Conservation (phyloP, 1,140 invertebrate species). For the Helicoverpa zea region DNA sequence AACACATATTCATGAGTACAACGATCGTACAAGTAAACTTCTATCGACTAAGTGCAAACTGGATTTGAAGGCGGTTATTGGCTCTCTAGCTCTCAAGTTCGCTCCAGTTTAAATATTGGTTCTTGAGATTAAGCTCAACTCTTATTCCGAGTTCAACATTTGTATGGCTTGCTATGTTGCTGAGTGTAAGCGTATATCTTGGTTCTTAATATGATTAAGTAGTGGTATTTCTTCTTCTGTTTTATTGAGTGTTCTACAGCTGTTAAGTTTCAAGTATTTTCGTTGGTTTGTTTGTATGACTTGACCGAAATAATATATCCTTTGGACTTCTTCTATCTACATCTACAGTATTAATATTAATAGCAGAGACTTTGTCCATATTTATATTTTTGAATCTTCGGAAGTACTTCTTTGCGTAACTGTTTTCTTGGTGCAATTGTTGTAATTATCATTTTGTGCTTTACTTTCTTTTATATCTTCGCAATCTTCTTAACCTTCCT, state of each 20-base stretch:
- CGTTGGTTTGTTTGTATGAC: too few species aligned
- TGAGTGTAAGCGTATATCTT: neutral
- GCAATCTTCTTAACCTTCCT: neutral
- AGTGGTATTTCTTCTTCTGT: too few species aligned
- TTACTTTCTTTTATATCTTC: neutral
- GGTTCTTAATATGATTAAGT: too few species aligned
- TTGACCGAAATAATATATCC: too few species aligned
- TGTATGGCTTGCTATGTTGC: constrained; percentile 2
- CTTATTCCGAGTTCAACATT: constrained; percentile 17
- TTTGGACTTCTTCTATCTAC: too few species aligned
- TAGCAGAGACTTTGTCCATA: too few species aligned
- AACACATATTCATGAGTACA: constrained; percentile 3
- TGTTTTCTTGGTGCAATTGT: neutral
- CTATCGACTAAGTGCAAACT: constrained; percentile 17
- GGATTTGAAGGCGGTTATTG: constrained; percentile 3
- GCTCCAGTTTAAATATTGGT: constrained; percentile 25
- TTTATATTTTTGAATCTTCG: too few species aligned
- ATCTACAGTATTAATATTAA: too few species aligned
- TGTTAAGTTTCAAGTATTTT: too few species aligned
- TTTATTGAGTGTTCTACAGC: too few species aligned
- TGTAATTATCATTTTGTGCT: neutral
- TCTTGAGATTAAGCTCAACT: constrained; percentile 9
- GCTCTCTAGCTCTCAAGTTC: constrained; percentile 18
- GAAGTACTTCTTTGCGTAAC: too few species aligned
- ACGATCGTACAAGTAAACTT: neutral